Conservation (phyloP, 2,797 vertebrate genomes). For the Anguilla marmorata region DNA sequence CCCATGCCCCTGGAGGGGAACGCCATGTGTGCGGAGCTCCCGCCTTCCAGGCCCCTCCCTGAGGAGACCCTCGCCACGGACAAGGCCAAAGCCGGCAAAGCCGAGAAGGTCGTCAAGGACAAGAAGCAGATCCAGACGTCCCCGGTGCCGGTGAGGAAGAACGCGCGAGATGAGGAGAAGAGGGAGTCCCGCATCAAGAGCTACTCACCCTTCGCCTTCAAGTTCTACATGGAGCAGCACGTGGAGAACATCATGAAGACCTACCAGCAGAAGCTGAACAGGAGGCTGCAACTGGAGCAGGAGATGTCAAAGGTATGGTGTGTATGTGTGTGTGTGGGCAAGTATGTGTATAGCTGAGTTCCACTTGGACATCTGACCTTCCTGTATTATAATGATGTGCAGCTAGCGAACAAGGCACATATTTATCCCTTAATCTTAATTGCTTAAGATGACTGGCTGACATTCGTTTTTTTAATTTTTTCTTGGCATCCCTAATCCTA, state of each 20-base stretch:
- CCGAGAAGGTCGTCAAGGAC: slow-evolving; percentile 83
- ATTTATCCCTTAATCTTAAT: neutral
- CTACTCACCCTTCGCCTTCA: slow-evolving; percentile 96
- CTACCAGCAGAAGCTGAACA: slow-evolving; percentile 94
- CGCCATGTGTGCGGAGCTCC: slow-evolving; percentile 69
- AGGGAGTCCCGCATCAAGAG: slow-evolving; percentile 95
- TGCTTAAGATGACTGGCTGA: neutral
- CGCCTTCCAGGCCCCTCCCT: slow-evolving; percentile 52
- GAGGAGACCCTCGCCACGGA: slow-evolving; percentile 76
- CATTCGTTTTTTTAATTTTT: neutral
- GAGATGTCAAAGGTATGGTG: slow-evolving; percentile 94
- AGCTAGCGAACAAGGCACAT: neutral
- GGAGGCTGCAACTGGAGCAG: slow-evolving; percentile 91
- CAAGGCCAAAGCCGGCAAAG: slow-evolving; percentile 79
- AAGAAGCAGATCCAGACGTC: slow-evolving; percentile 99
- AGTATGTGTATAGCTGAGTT: neutral
- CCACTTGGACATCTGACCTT: neutral
- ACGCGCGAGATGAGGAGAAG: slow-evolving; percentile 89
- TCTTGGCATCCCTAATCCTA: too few relatives aligned
- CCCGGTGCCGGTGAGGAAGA: slow-evolving; percentile 90
- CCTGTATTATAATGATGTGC: neutral
- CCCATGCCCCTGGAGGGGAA: slow-evolving; percentile 74
- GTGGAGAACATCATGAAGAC: slow-evolving; percentile 98
- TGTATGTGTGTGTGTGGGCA: neutral
- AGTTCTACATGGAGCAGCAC: slow-evolving; percentile 99